Conservation (phyloP, 1,140 invertebrate species). For the Colletes gigas region DNA sequence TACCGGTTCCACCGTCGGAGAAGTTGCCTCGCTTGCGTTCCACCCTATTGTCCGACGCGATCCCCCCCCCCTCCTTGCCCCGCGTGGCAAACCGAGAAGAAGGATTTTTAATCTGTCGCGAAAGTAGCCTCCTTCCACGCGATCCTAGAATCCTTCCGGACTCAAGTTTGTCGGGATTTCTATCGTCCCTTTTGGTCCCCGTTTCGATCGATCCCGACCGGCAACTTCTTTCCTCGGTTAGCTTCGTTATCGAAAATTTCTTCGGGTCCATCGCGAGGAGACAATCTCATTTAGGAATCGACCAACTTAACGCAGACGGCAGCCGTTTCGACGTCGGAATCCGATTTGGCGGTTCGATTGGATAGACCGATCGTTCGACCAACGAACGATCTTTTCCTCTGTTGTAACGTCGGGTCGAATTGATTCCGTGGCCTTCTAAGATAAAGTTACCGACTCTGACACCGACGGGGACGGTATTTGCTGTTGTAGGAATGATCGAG, state of each 20-base stretch:
- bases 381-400: too few relatives aligned
- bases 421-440: too few relatives aligned
- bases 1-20: neutral
- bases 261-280: too few relatives aligned
- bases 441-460: too few relatives aligned
- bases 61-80: neutral
- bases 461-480: too few relatives aligned
- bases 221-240: neutral
- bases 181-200: neutral
- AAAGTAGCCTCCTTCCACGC: neutral
- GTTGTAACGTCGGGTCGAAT: too few relatives aligned
- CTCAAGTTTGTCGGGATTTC: neutral
- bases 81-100: neutral
- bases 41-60: neutral
- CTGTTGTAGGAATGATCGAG: too few relatives aligned
- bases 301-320: neutral
- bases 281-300: neutral
- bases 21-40: neutral
- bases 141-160: neutral
- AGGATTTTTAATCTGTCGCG: constrained; percentile 15
- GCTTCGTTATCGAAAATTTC: neutral
- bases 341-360: too few relatives aligned
- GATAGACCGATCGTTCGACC: too few relatives aligned
- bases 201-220: neutral
- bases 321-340: neutral